Evolutionary conservation across 2,797 vertebrate species (phyloP).

Genomic region (Gastrophryne carolinensis): DNA sequence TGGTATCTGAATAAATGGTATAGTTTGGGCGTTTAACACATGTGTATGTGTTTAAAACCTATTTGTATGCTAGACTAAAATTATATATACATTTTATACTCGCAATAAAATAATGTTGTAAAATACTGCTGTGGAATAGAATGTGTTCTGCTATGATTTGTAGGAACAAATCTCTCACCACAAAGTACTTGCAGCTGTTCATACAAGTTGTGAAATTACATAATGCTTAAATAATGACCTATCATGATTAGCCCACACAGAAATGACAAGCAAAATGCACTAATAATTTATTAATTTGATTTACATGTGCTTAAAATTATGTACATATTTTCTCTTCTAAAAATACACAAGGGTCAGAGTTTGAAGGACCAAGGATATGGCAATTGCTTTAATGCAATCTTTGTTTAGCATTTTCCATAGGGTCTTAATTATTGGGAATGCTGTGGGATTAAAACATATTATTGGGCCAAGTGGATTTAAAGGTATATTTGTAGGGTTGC

Average conservation of each 20-base stretch:
- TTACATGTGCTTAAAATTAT: slow-evolving; percentile 71
- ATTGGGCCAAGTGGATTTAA: not conserved
- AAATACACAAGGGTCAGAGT: slow-evolving; percentile 60
- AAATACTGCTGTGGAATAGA: slow-evolving; percentile 43
- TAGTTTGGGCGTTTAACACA: not conserved
- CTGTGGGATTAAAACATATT: not conserved
- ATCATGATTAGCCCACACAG: slow-evolving; percentile 69
- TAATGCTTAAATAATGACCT: slow-evolving; percentile 72
- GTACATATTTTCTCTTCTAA: slow-evolving; percentile 64
- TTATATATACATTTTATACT: slow-evolving; percentile 37
- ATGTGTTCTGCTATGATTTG: slow-evolving; percentile 44
- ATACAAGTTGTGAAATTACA: slow-evolving; percentile 70
- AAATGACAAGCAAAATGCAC: slow-evolving; percentile 70
- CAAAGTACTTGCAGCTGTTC: slow-evolving; percentile 72
- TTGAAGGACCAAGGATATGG: slow-evolving; percentile 46
- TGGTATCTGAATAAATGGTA: not conserved
- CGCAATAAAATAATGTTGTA: slow-evolving; percentile 42
- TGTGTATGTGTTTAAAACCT: slow-evolving; percentile 27
- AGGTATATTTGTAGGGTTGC: not conserved
- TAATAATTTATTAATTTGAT: slow-evolving; percentile 72
- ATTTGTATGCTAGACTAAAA: slow-evolving; percentile 41
- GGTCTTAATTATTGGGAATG: slow-evolving; percentile 44
- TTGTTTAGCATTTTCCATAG: slow-evolving; percentile 49
- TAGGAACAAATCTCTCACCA: slow-evolving; percentile 61
- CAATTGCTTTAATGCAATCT: slow-evolving; percentile 49